phyloP scores from a whole-genome alignment of 2,113 vertebrate genomes.

The Daboia siamensis region DNA sequence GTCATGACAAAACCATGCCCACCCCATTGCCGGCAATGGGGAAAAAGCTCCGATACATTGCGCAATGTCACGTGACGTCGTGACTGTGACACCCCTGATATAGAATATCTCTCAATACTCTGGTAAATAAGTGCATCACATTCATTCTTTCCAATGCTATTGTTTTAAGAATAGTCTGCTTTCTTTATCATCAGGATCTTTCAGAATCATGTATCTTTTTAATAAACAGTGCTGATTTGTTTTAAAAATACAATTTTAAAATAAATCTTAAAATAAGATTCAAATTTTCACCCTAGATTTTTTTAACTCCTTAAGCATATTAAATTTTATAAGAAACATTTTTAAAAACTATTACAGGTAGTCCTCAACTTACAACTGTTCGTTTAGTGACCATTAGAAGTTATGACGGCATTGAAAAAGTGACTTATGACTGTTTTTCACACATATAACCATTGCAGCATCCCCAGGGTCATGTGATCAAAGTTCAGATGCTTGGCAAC shows the following conservation, averaged over 20 bases:
- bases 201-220: neutral
- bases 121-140: neutral
- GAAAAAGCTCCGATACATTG: no score
- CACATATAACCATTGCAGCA: neutral
- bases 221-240: neutral
- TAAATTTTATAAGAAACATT: neutral
- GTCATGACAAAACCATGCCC: no score
- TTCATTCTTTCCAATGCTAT: neutral
- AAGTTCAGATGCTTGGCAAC: neutral
- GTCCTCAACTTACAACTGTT: no score
- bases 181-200: neutral
- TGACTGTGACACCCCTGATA: no score
- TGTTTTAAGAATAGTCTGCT: neutral
- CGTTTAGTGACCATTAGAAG: neutral
- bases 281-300: neutral
- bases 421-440: neutral
- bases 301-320: neutral
- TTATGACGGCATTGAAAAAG: neutral
- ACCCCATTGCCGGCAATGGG: no score
- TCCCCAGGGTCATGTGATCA: neutral
- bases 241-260: neutral
- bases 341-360: neutral
- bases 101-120: no score
- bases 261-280: neutral
- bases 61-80: no score